A percentile compares a stretch with the other conserved stretches of the same genome.
phyloP scores from a whole-genome alignment of 2,113 vertebrate species.

The Galbula dea region DNA sequence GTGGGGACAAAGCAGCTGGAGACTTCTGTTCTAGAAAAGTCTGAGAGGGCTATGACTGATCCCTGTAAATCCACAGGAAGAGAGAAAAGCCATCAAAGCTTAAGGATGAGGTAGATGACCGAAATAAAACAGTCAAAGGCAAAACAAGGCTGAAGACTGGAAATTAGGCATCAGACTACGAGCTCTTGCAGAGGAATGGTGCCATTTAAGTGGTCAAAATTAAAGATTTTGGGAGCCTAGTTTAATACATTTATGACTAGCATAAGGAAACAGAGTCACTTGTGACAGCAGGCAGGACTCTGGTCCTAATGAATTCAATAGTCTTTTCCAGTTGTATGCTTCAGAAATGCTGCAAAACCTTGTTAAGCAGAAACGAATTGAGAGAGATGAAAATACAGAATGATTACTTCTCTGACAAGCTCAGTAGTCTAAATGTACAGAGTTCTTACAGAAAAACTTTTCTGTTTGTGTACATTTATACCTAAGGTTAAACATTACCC shows the following conservation, averaged over 20 bases:
- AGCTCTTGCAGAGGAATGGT: neutral
- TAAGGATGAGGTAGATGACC: neutral
- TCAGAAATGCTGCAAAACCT: neutral
- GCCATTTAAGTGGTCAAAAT: neutral
- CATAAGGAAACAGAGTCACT: neutral
- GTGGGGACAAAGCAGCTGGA: neutral
- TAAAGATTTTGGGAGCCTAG: neutral
- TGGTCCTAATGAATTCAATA: neutral
- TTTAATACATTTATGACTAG: neutral
- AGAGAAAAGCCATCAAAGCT: neutral
- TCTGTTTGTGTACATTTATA: slow-evolving; percentile 12
- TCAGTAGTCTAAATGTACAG: neutral
- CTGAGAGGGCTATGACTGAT: neutral
- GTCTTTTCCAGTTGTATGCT: neutral
- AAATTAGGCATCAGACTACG: neutral
- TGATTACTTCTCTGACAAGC: neutral
- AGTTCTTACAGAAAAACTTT: neutral
- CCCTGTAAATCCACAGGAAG: neutral
- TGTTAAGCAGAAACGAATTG: neutral
- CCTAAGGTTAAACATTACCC: slow-evolving; percentile 46
- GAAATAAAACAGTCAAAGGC: neutral
- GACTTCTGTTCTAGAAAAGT: neutral
- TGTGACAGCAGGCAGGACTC: neutral
- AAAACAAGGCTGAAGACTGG: neutral
- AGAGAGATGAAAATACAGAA: neutral